These are phyloP conservation scores for Stenichneumon culpator DNA, from an alignment of 2,888 invertebrate species.

Conservation along the genomic window DNA sequence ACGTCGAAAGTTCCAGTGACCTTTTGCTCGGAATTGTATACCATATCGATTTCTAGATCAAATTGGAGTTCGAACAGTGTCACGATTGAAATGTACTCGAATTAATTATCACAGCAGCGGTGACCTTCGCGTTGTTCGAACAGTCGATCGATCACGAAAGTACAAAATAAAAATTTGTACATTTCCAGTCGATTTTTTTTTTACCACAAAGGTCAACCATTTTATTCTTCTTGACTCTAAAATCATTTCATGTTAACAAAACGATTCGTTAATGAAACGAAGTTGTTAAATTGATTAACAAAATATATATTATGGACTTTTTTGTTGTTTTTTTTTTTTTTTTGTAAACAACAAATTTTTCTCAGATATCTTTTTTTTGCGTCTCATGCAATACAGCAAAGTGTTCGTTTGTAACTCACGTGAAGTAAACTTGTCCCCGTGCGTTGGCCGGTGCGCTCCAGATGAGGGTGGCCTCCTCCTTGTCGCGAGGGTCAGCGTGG, in stretches of 20 bases:
- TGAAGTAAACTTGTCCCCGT: conserved; percentile 91
- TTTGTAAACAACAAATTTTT: too few species aligned
- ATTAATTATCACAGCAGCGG: neutral
- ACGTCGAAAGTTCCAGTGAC: neutral
- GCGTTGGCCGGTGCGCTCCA: conserved; percentile 91
- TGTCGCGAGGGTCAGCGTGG: conserved; percentile 91
- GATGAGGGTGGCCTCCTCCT: conserved; percentile 90
- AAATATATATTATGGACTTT: too few species aligned
- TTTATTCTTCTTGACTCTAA: too few species aligned
- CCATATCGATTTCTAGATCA: neutral
- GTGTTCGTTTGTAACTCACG: conserved; percentile 87
- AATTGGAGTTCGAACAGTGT: neutral
- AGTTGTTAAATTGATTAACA: too few species aligned
- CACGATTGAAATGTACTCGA: neutral
- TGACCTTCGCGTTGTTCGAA: neutral
- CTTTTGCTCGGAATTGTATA: neutral
- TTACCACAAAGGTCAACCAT: too few species aligned
- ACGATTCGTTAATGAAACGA: too few species aligned
- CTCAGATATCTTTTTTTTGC: neutral
- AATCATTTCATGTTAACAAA: too few species aligned
- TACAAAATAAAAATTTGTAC: too few species aligned
- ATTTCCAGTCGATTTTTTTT: too few species aligned
- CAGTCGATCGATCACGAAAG: too few species aligned
- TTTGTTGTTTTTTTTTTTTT: too few species aligned
- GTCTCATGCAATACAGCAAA: neutral